Evolutionary conservation across 2,888 invertebrate species (phyloP), one percentile per base, ranked within the genome.

Genomic region (Gasteruption jaculator): DNA sequence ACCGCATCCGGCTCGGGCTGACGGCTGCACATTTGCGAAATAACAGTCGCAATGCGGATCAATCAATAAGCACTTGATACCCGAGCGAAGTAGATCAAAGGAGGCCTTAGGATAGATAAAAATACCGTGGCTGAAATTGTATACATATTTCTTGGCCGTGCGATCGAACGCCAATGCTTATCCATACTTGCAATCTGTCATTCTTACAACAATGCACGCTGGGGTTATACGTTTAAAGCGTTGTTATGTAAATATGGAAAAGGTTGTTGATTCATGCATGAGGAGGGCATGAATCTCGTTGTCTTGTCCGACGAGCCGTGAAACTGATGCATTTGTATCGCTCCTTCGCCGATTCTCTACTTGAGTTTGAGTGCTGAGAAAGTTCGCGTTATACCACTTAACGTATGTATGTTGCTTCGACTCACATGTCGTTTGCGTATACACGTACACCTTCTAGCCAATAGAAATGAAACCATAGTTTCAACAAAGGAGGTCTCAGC

Each of bases 241-340:
- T 60, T 60, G 64, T 64, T 66, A 68, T 65, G 65, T 65, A 68
- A 66, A 68, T 69, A 63, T 68, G 60, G 62, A 69, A 68, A 66
- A 65, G 63, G 61, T 58, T 64, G 60, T 64, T 68, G 68, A 66
- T 67, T 67, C 63, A 63, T 64, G 63, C 62, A 64, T 60, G 65
- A 65, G 61, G 56, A 53, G 53, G 51, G 57, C 59, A 61, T 63
- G 65, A 68, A 66, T 57, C 57, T 59, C 58, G 61, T 60, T 61
- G 62, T 65, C 63, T 65, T 65, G 68, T 65, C 62, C 62, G 57
- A 57, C 61, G 65, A 67, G 65, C 68, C 64, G 65, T 65, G 65
- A 69, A 69, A 68, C 66, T 68, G 64, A 68, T 68, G 63, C 67
- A 68, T 66, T 65, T 61, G 60, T 61, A 63, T 63, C 61, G 57